Evolutionary conservation across 2,113 vertebrate genomes (phyloP).

Genomic region (Helogale parvula): DNA sequence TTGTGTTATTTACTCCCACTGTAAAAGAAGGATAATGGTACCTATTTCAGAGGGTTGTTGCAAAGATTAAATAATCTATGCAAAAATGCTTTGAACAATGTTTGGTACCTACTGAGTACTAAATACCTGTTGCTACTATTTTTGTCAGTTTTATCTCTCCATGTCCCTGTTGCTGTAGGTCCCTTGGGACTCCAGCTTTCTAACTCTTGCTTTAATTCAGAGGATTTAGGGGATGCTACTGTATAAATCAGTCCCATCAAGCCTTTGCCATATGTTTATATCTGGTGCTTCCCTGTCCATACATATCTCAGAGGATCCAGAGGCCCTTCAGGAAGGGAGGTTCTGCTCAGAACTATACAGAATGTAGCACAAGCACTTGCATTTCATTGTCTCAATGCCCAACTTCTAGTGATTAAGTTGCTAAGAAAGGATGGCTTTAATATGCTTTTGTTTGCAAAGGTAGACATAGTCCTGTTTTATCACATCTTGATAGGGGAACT

Average conservation of each 20-base stretch:
- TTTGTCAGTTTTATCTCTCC: background rate
- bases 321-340: background rate
- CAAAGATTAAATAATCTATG: background rate
- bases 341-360: background rate
- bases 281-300: background rate
- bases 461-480: background rate
- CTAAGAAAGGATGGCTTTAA: background rate
- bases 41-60: background rate
- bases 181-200: background rate
- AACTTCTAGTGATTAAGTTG: background rate
- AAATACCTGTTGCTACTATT: background rate
- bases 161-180: background rate
- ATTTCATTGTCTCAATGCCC: background rate
- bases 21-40: background rate
- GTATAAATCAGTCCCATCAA: background rate
- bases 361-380: background rate
- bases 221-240: background rate
- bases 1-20: background rate
- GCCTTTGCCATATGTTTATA: background rate
- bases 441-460: conserved; percentile 13
- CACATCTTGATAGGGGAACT: background rate
- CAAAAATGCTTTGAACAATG: conserved; percentile 1
- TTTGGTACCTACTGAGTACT: background rate
- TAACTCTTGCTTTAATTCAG: background rate
- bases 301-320: background rate